Base-by-base conservation (phyloP, 1,140 invertebrate genomes). In the Meloidogyne hapla region DNA sequence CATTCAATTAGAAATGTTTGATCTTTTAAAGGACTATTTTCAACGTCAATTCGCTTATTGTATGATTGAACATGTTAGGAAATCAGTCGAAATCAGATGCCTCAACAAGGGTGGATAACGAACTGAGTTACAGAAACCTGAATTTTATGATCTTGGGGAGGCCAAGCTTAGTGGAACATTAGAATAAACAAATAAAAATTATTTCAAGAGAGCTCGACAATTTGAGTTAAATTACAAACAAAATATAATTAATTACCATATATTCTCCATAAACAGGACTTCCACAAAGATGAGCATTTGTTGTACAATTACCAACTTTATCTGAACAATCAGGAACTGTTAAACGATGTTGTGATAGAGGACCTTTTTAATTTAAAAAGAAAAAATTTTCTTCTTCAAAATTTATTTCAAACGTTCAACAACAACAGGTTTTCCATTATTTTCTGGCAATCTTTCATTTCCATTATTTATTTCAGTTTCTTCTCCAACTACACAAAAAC, bases 281-380 rank as follows among this genome's bases (percentile, higher is more conserved):
- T 40, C 61, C 74, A 42, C 80, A 82, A 18, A 83, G 67, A 42
- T 83, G 48, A 8, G 76, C 73, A 25, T 81, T 84, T 33, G 62
- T 61, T 33, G 82, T 71, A 48, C 80, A 82, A 69, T 82, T 82
- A 18, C 42, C 15, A n/a, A 61, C 81, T 18, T 56, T 13, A 62
- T 82, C 80, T 40, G 79, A 64, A 56, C 80, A 82, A 56, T 75
- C 69, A 10, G 81, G 81, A 69, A 81, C 25, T 61, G 38, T 40
- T 76, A 78, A 65, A 38, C 65, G 45, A 33, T 69, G 75, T 56
- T 38, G 15, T 69, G 42, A 45, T 75, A 80, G 23, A 42, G 28
- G 23, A 56, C 13, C 71, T 71, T 77, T 80, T 74, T 26, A 38
- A 48, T n/a, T 12, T 2, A 9, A 25, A 25, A 12, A 68, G 4